Conservation (phyloP, 2,113 vertebrate species). For the Clarias batrachus region DNA sequence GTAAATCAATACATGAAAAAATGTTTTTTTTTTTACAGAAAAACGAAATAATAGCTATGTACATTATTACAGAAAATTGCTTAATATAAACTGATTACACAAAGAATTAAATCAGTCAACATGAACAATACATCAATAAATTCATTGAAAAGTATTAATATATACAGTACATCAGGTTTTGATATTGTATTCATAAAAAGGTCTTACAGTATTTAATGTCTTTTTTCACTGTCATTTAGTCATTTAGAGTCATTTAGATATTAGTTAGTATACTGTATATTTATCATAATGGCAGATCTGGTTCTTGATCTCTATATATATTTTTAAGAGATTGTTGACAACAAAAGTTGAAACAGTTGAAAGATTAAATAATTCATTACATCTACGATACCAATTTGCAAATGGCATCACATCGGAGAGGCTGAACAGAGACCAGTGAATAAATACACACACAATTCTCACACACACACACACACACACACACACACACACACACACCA, state of each 20-base stretch:
- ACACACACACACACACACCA: neutral
- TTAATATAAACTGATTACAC: neutral
- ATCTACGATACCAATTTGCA: neutral
- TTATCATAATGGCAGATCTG: neutral
- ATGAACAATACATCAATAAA: neutral
- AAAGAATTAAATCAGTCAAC: neutral
- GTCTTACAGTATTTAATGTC: neutral
- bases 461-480: neutral
- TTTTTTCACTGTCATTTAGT: neutral
- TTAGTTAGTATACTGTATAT: neutral
- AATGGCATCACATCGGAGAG: neutral
- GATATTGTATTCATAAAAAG: neutral
- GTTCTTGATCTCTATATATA: too few relatives aligned
- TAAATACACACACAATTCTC: too few relatives aligned
- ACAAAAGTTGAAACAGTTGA: neutral
- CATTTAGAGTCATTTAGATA: neutral
- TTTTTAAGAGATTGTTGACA: neutral
- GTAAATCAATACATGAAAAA: neutral
- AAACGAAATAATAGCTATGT: neutral
- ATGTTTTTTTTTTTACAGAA: too few relatives aligned
- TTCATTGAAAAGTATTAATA: neutral
- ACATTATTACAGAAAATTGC: neutral
- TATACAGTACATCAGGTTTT: neutral
- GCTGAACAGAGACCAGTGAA: neutral
- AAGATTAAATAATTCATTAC: neutral